Conservation (phyloP, 2,113 vertebrate species). For the Erpornis zantholeuca region DNA sequence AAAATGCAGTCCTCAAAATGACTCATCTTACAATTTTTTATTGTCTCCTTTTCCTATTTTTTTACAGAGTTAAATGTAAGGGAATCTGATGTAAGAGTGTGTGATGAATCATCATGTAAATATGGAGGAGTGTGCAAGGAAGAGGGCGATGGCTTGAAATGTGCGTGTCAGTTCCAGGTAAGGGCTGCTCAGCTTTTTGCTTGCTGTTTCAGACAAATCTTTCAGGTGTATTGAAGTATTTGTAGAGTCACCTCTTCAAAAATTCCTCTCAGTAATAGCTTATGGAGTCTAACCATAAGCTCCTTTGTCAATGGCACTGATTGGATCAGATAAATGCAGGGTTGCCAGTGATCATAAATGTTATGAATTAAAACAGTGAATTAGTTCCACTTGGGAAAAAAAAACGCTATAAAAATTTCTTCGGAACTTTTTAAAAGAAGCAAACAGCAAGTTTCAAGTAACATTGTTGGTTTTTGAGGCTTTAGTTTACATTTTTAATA, state of each 20-base stretch:
- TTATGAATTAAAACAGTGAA: not conserved
- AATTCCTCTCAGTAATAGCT: not conserved
- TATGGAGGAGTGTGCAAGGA: constrained; percentile 91
- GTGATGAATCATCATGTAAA: constrained; percentile 89
- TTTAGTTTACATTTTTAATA: not conserved
- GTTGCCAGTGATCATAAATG: not conserved
- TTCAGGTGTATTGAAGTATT: not conserved
- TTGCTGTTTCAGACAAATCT: not conserved
- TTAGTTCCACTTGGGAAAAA: not conserved
- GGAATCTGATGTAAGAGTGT: constrained; percentile 84
- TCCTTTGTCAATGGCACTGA: not conserved
- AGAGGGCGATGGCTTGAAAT: constrained; percentile 87
- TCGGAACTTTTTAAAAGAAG: not conserved
- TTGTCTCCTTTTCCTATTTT: not conserved
- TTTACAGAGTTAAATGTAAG: constrained; percentile 84
- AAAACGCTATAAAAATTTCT: not conserved
- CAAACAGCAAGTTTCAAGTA: not conserved
- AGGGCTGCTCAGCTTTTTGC: constrained; percentile 50
- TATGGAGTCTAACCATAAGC: not conserved
- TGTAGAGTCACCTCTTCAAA: not conserved
- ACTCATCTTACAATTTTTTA: not conserved
- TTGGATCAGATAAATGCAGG: not conserved
- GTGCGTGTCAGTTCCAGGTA: constrained; percentile 94
- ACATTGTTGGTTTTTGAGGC: not conserved
- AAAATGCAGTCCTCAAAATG: not conserved